These are phyloP conservation scores for Drosophila nikananu DNA, from an alignment of 1,140 invertebrate species.

Conservation along the genomic window DNA sequence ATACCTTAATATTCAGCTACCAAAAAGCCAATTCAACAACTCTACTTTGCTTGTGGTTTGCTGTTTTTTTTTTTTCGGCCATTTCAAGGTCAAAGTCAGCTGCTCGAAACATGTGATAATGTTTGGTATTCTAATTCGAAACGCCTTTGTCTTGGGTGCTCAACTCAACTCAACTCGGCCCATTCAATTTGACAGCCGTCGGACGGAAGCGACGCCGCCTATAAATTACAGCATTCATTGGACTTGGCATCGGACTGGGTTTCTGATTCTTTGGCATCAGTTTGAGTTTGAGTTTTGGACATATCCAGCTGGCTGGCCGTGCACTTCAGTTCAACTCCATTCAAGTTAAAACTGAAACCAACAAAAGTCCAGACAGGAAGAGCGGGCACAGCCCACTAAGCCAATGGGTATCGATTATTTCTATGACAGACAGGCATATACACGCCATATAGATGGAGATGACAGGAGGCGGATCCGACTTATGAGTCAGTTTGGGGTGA, in stretches of 20 bases:
- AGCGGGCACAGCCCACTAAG: conserved; percentile 17
- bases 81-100: conserved; percentile 47
- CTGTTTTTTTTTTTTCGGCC: conserved; percentile 26
- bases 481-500: background rate
- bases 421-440: conserved; percentile 29
- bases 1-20: background rate
- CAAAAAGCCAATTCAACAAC: conserved; percentile 16
- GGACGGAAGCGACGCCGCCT: conserved; percentile 52
- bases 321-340: conserved; percentile 15
- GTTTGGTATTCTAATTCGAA: conserved; percentile 55
- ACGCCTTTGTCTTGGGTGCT: conserved; percentile 50
- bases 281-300: background rate
- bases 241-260: conserved; percentile 15
- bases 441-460: conserved; percentile 16
- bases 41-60: conserved; percentile 2
- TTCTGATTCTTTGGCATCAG: conserved; percentile 8
- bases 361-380: conserved; percentile 42
- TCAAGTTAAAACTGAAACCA: conserved; percentile 15
- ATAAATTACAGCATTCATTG: conserved; percentile 48
- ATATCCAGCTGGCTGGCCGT: background rate
- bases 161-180: conserved; percentile 30
- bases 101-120: conserved; percentile 55
- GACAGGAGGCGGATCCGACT: conserved; percentile 42
- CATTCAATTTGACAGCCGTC: conserved; percentile 47
- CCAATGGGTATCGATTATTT: conserved; percentile 21